Evolutionary conservation across 2,113 vertebrate species (phyloP).

Genomic region (Rhinogobius similis): DNA sequence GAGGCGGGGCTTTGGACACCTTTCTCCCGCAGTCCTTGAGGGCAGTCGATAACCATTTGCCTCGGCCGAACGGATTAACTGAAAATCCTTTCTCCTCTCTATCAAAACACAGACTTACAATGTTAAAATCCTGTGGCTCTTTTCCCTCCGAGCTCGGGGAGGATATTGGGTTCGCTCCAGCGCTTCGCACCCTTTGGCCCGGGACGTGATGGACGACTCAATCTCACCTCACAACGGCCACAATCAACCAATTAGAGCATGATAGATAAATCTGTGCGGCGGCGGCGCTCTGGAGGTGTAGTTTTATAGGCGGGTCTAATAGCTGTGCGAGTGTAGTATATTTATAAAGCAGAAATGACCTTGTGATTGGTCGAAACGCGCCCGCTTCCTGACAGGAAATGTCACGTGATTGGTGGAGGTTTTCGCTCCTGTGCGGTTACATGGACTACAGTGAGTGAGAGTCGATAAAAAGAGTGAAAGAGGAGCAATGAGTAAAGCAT

Average conservation of each 20-base stretch:
- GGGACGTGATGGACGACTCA: constrained; percentile 77
- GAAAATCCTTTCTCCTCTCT: constrained; percentile 59
- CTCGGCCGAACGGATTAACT: constrained; percentile 71
- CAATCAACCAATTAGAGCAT: constrained; percentile 76
- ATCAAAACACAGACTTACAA: constrained; percentile 64
- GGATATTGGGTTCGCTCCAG: constrained; percentile 60
- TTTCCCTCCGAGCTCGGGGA: constrained; percentile 51
- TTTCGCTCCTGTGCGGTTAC: not conserved
- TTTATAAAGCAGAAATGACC: constrained; percentile 39
- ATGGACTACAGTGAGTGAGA: not conserved
- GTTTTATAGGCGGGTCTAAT: constrained; percentile 65
- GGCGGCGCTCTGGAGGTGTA: constrained; percentile 22
- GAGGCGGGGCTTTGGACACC: not conserved
- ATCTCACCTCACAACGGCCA: constrained; percentile 68
- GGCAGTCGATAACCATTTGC: constrained; percentile 67
- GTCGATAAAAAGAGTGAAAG: constrained; percentile 30
- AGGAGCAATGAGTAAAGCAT: constrained; percentile 62
- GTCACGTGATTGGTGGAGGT: constrained; percentile 29
- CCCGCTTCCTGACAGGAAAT: constrained; percentile 45
- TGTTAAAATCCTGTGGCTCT: constrained; percentile 42
- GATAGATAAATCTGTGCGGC: constrained; percentile 71
- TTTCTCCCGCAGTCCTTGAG: constrained; percentile 38
- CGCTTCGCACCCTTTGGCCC: constrained; percentile 59
- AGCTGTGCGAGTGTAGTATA: constrained; percentile 29
- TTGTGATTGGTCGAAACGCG: constrained; percentile 63